Evolutionary conservation across 2,888 invertebrate species (phyloP).

Genomic region (Apamea monoglypha): DNA sequence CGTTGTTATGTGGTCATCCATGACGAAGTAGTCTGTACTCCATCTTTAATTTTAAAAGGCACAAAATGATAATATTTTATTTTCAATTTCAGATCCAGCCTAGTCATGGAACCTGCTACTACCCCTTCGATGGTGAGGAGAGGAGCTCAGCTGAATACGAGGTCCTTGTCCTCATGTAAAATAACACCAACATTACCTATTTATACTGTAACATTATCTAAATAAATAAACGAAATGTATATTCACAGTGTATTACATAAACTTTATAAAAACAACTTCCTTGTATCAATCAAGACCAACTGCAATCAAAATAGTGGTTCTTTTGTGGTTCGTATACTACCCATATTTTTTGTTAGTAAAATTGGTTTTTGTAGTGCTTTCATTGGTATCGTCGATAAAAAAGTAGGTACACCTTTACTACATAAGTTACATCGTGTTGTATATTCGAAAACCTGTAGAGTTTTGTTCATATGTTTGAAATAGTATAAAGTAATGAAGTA

Average conservation of each 20-base stretch:
- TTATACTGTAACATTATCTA: conserved; percentile 42
- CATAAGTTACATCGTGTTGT: conserved; percentile 1
- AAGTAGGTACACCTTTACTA: neutral
- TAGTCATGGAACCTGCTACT: conserved; percentile 91
- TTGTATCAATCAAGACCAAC: neutral
- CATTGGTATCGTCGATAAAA: neutral
- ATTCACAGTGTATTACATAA: neutral
- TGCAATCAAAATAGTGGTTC: neutral
- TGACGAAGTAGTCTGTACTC: neutral
- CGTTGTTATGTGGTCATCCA: neutral
- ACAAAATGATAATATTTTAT: neutral
- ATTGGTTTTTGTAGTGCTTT: neutral
- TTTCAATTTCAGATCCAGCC: conserved; percentile 90
- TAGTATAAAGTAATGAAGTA: neutral
- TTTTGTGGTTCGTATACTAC: neutral
- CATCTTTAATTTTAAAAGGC: neutral
- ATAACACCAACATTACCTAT: conserved; percentile 34
- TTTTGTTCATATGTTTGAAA: neutral
- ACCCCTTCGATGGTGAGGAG: conserved; percentile 93
- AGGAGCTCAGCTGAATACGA: conserved; percentile 92
- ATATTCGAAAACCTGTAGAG: neutral
- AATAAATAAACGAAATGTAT: conserved; percentile 26
- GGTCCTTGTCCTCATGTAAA: conserved; percentile 90
- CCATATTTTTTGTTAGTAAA: neutral
- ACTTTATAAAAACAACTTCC: neutral